Evolutionary conservation across 1,140 invertebrate genomes (phyloP).

Genomic region (Drosophila bipectinata): DNA sequence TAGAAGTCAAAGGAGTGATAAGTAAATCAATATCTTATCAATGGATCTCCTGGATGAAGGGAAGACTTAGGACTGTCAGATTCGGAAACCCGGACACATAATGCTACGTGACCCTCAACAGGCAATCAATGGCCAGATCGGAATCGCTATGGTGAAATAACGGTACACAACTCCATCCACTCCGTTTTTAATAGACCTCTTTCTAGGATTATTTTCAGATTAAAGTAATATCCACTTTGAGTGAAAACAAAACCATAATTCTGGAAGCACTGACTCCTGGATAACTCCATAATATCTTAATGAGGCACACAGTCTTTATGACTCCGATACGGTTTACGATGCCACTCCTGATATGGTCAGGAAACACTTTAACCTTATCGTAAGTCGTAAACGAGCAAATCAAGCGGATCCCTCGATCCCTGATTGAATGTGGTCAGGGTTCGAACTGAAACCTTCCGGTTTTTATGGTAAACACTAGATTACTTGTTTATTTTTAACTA

Average conservation of each 20-base stretch:
- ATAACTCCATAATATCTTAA: neutral
- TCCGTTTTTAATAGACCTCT: neutral
- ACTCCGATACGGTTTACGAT: neutral
- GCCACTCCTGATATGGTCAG: neutral
- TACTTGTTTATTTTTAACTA: neutral
- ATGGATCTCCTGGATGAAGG: constrained; percentile 2
- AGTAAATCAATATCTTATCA: constrained; percentile 50
- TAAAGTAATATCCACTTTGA: neutral
- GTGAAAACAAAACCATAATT: neutral
- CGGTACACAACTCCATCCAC: neutral
- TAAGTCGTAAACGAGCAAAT: constrained; percentile 12
- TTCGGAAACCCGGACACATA: constrained; percentile 12
- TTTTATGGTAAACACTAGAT: constrained; percentile 12
- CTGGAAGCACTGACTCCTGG: neutral
- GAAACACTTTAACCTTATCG: constrained; percentile 6
- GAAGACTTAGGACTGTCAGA: constrained; percentile 15
- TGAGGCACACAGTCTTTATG: neutral
- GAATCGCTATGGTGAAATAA: constrained; percentile 9
- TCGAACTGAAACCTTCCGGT: neutral
- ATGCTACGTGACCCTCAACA: constrained; percentile 43
- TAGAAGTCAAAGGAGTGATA: constrained; percentile 34
- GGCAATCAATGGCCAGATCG: no score
- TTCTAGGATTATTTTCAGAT: neutral
- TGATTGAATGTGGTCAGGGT: constrained; percentile 32
- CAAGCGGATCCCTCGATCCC: constrained; percentile 2